A percentile compares a stretch with the other conserved stretches of the same genome.
Conservation (phyloP, 1,140 invertebrate species). For the Aphaenogaster floridana region DNA sequence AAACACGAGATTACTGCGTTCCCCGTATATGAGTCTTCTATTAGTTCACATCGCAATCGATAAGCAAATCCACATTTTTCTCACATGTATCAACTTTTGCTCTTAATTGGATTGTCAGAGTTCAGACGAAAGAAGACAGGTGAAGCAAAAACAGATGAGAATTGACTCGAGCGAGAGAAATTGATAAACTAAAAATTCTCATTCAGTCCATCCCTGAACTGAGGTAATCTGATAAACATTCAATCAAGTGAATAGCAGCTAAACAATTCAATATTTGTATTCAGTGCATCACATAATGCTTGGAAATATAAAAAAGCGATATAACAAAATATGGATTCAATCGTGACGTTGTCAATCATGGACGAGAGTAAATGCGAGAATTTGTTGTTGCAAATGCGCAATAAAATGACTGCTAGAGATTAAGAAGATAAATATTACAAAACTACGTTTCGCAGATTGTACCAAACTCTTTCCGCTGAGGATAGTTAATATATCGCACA, state of each 20-base stretch:
- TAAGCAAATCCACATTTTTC: background rate
- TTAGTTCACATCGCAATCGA: background rate
- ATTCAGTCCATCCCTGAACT: too few species aligned
- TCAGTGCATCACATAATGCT: background rate
- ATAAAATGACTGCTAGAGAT: background rate
- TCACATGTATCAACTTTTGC: background rate
- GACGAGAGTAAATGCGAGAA: background rate
- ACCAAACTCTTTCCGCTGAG: background rate
- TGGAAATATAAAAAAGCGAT: background rate
- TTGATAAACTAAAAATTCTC: constrained; percentile 3
- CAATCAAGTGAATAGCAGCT: background rate
- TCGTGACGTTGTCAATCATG: background rate
- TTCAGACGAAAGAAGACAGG: background rate
- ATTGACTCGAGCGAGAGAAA: background rate
- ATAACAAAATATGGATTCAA: background rate
- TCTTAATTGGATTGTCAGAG: background rate
- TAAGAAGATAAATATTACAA: constrained; percentile 44
- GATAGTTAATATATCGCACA: constrained; percentile 28
- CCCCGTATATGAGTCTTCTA: background rate
- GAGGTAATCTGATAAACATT: constrained; percentile 16
- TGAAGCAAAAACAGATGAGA: background rate
- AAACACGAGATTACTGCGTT: constrained; percentile 18
- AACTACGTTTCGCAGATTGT: constrained; percentile 14
- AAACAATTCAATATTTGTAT: background rate
- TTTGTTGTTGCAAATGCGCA: background rate